Conservation (phyloP, 2,797 vertebrate genomes). For the Prionace glauca region DNA sequence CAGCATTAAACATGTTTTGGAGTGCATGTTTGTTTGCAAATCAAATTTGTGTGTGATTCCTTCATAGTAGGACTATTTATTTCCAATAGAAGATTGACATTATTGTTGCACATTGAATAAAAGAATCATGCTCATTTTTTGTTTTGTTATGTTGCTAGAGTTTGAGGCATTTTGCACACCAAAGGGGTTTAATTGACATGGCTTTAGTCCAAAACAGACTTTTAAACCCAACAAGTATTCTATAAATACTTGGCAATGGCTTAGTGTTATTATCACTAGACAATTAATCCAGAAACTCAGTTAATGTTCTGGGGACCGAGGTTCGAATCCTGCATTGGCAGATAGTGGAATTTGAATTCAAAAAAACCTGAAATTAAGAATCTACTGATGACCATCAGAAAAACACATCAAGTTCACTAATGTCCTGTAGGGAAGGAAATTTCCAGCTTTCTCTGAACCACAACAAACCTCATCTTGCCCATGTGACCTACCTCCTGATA, state of each 20-base stretch:
- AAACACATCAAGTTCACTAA: no score
- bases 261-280: no score
- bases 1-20: constrained; percentile 33
- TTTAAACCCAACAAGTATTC: not conserved
- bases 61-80: not conserved
- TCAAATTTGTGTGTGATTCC: not conserved
- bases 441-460: not conserved
- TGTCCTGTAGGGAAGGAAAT: not conserved
- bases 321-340: no score
- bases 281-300: no score
- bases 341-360: no score
- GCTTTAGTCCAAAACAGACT: not conserved
- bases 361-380: no score
- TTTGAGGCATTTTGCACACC: not conserved
- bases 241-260: no score
- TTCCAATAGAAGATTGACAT: not conserved
- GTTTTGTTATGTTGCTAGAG: not conserved
- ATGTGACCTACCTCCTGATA: not conserved
- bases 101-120: not conserved
- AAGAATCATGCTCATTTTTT: not conserved
- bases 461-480: not conserved
- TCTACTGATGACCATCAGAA: no score
- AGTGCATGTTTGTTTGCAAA: constrained; percentile 20
- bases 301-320: no score
- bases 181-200: not conserved